Evolutionary conservation across 2,113 vertebrate species (phyloP), one percentile per base, ranked within the genome.

Genomic region (Elephantulus edwardii): DNA sequence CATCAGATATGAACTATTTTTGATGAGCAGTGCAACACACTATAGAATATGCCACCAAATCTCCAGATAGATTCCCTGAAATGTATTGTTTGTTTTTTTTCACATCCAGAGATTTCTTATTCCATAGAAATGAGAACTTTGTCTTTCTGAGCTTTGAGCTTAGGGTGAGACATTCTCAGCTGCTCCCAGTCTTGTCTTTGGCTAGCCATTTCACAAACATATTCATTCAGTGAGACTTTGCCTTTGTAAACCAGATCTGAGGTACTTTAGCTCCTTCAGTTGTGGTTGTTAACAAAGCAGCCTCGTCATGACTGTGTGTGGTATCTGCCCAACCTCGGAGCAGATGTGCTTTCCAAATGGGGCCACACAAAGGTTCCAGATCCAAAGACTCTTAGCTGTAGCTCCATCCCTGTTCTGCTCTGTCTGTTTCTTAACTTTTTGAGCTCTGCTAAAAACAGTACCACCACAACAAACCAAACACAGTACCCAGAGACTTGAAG

Each of bases 71-170:
- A 9, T 48, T 6, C 71, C 48, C 71, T 20, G 56, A 68, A 44
- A 77, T n/a, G n/a, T n/a, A n/a, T n/a, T n/a, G n/a, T n/a, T n/a
- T n/a, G 26, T 14, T 52, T 86, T 85, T n/a, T 78, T 42, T 83
- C 71, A 79, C 62, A 58, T 82, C 50, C 52, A 91, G 85, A 87
- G n/a, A n/a, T n/a, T n/a, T n/a, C n/a, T n/a, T n/a, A n/a, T n/a
- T n/a, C n/a, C 4, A 10, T n/a, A 56, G 50, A 84, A 33, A 44
- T 2, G 8, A 60, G 38, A 56, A 35, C 26, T 22, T 0, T 8
- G 44, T 76, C 35, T 88, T 81, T 35, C 38, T 71, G 16, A n/a
- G 38, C 33, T 78, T 42, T 83, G 85, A 74, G 35, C 20, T 86
- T 40, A 56, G 79, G 46, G 38, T 62, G 33, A 70, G 44, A 33